Percentiles rank a stretch among this genome's conserved stretches.
These are phyloP conservation scores for Lepus oiostolus DNA, from an alignment of 2,797 vertebrate species.

Conservation along the genomic window DNA sequence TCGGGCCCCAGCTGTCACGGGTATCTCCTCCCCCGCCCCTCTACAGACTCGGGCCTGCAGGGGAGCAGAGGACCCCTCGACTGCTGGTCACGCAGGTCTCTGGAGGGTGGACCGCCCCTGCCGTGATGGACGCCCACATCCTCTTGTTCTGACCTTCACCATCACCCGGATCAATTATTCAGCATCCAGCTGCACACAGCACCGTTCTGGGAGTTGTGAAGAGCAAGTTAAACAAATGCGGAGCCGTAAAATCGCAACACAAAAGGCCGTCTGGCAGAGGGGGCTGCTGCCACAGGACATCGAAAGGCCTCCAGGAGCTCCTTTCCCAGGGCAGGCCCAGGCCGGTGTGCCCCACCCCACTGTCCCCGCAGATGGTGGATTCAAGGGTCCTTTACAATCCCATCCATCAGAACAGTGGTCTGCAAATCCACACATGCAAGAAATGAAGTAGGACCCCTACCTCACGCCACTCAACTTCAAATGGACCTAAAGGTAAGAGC, in stretches of 20 bases:
- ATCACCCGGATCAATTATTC: conserved; percentile 55
- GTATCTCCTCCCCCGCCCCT: not conserved
- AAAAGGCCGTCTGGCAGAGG: not conserved
- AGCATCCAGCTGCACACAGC: conserved; percentile 43
- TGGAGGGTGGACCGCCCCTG: not conserved
- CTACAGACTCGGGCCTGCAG: not conserved
- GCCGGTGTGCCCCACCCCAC: too few species aligned
- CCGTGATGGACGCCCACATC: not conserved
- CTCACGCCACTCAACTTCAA: conserved; percentile 25
- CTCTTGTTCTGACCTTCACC: conserved; percentile 27
- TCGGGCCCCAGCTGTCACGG: not conserved
- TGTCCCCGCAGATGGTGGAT: not conserved
- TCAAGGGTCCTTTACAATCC: not conserved
- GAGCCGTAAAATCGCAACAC: conserved; percentile 46
- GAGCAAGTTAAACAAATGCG: conserved; percentile 24
- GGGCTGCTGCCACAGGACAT: not conserved
- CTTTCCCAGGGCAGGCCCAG: not conserved
- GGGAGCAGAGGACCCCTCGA: not conserved
- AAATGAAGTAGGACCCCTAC: not conserved
- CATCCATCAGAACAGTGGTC: not conserved
- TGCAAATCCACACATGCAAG: not conserved
- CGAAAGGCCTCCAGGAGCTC: not conserved
- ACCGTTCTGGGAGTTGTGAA: conserved; percentile 31
- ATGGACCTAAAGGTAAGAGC: not conserved
- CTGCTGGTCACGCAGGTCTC: not conserved